Evolutionary conservation across 2,797 vertebrate species (phyloP), one percentile per base, ranked within the genome.

Genomic region (Poeciliopsis gracilis): DNA sequence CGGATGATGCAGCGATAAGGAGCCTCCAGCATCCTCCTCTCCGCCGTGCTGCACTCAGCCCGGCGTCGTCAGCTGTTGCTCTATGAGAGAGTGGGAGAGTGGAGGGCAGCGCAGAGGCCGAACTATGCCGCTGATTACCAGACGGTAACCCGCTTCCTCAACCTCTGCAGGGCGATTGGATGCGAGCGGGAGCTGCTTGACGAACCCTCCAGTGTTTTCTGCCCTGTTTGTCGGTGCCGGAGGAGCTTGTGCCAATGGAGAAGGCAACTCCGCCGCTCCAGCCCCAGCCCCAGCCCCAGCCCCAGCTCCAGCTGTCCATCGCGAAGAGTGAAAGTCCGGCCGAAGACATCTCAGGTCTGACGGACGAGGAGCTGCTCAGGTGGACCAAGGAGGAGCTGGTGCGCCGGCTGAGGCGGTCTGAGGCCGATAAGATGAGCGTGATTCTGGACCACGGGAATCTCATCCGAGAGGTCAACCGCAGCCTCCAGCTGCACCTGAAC

Each of bases 401-500:
- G 90, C 96, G 96, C 90, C 95, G 97, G 91, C 95, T 99, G 82
- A 93, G 98, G 87, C 95, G 96, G 43, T 97, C 98, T 0, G 98
- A 99, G 95, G 97, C 97, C 76, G 98, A 99, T 90, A 99, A 99
- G 95, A 98, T 99, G 97, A 98, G 97, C 95, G 97, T 98, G 88
- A 99, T 99, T 92, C 94, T 99, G 94, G 98, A 99, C 94, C 98
- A 99, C 93, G 97, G 98, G 91, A 99, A 98, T 93, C 97, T 99
- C 88, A 99, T 99, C 94, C 97, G 97, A 15, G 98, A 99, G 95
- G 98, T 99, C 93, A 99, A 99, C 93, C 98, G 98, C 82, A 97
- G 98, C 85, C 96, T 99, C 71, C 98, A 99, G 96, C 96, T 98
- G 77, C 98, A 99, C 94, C 95, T 99, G 73, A 98, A 97, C 90